phyloP scores from a whole-genome alignment of 2,113 vertebrate species.

The Oriolus oriolus region DNA sequence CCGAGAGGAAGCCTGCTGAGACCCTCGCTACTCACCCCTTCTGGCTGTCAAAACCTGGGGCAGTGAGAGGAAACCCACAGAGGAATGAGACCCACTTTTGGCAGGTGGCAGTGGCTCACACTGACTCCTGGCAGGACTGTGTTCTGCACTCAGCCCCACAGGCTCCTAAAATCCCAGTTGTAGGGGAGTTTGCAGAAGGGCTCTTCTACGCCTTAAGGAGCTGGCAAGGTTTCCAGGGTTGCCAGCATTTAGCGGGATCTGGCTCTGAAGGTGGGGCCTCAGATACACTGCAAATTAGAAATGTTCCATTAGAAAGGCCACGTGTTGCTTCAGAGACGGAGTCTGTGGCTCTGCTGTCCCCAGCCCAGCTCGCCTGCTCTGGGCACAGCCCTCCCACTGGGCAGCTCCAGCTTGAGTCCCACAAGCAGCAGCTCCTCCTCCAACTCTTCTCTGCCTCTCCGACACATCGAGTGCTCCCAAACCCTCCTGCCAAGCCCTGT shows the following conservation, averaged over 20 bases:
- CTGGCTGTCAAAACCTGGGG: background rate
- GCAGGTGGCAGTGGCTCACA: background rate
- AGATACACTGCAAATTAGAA: background rate
- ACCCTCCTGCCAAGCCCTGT: background rate
- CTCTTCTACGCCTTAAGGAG: background rate
- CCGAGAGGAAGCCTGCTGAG: background rate
- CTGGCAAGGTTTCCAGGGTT: background rate
- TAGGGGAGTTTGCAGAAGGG: background rate
- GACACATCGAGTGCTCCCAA: fast-evolving
- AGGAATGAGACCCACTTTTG: background rate
- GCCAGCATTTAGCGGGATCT: background rate
- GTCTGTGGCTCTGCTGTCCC: background rate
- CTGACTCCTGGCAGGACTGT: background rate
- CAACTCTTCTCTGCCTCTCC: background rate
- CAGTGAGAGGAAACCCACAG: background rate
- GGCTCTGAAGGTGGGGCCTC: background rate
- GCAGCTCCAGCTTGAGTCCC: background rate
- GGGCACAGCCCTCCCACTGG: background rate
- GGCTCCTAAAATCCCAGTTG: background rate
- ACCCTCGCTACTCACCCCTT: background rate
- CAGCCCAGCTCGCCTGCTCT: background rate
- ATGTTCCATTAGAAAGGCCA: background rate
- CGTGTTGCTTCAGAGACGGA: background rate
- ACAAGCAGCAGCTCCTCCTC: background rate
- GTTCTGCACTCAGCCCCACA: background rate